Conservation (phyloP, 2,888 invertebrate species). For the Hypomecis punctinalis region DNA sequence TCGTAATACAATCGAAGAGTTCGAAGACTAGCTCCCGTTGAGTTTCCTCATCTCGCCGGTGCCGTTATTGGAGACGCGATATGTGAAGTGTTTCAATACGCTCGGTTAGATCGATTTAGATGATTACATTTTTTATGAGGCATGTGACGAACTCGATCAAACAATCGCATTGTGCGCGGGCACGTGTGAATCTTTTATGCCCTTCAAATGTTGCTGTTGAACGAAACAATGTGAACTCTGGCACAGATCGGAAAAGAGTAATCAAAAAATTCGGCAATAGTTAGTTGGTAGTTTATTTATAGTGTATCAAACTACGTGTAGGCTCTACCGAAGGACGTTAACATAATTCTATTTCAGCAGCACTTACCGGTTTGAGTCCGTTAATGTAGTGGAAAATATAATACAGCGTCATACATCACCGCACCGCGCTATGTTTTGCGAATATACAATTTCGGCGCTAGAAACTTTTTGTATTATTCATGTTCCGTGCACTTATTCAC, state of each 20-base stretch:
- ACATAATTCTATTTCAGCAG: conserved; percentile 3
- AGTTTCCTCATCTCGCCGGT: conserved; percentile 46
- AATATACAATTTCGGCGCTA: conserved; percentile 23
- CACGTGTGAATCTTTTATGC: conserved; percentile 22
- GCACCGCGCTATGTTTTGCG: conserved; percentile 15
- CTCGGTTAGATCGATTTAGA: conserved; percentile 28
- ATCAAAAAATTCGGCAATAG: no score
- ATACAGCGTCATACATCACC: conserved; percentile 17
- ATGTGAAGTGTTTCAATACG: conserved; percentile 34
- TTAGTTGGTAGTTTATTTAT: not conserved
- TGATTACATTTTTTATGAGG: conserved; percentile 31
- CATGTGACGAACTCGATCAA: conserved; percentile 30
- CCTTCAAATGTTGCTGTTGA: conserved; percentile 14
- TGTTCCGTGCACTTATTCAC: conserved; percentile 43
- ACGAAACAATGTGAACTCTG: conserved; percentile 8
- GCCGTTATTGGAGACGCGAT: conserved; percentile 41
- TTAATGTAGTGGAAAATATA: conserved; percentile 15
- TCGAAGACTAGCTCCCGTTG: conserved; percentile 57
- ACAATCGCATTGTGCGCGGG: conserved; percentile 27
- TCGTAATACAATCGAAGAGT: conserved; percentile 65
- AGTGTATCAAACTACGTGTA: not conserved
- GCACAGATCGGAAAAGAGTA: not conserved
- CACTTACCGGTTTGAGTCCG: conserved; percentile 15
- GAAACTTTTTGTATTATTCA: conserved; percentile 46
- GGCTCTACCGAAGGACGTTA: not conserved